phyloP scores from a whole-genome alignment of 2,797 vertebrate species.

The Lepus oiostolus region DNA sequence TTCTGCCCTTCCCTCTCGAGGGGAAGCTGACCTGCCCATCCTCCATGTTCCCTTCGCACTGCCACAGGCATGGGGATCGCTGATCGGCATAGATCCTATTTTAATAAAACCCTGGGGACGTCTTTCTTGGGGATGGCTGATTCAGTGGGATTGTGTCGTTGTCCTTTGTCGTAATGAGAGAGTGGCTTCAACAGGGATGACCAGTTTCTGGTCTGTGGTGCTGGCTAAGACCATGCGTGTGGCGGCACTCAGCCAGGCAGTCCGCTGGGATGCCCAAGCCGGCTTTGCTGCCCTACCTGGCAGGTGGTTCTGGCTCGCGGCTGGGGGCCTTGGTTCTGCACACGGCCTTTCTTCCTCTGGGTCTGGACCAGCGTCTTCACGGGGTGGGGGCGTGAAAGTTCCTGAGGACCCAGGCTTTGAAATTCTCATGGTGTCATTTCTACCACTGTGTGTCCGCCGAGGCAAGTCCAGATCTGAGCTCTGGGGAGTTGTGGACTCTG shows the following conservation, averaged over 20 bases:
- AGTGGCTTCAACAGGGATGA: not conserved
- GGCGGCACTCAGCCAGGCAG: not conserved
- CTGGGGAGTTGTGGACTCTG: fast-evolving
- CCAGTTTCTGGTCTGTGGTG: not conserved
- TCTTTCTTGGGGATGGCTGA: not conserved
- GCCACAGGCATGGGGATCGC: not conserved
- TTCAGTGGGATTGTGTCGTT: not conserved
- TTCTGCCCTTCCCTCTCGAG: not conserved
- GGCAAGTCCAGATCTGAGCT: not conserved
- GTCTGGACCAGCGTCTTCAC: not conserved
- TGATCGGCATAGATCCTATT: not conserved
- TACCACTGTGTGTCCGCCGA: not conserved
- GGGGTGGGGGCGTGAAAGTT: not conserved
- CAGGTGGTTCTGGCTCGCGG: not conserved
- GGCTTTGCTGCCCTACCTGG: not conserved
- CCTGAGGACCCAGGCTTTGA: not conserved
- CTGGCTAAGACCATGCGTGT: not conserved
- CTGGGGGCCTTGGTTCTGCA: not conserved
- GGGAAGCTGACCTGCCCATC: not conserved
- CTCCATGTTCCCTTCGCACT: too few species aligned
- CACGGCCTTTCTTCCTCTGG: not conserved
- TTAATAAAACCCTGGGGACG: not conserved
- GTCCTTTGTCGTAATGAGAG: not conserved
- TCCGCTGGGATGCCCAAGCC: fast-evolving
- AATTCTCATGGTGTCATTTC: not conserved